A percentile compares a stretch with the other conserved stretches of the same genome.
phyloP scores from a whole-genome alignment of 2,113 vertebrate species.

The Spilogale gracilis region DNA sequence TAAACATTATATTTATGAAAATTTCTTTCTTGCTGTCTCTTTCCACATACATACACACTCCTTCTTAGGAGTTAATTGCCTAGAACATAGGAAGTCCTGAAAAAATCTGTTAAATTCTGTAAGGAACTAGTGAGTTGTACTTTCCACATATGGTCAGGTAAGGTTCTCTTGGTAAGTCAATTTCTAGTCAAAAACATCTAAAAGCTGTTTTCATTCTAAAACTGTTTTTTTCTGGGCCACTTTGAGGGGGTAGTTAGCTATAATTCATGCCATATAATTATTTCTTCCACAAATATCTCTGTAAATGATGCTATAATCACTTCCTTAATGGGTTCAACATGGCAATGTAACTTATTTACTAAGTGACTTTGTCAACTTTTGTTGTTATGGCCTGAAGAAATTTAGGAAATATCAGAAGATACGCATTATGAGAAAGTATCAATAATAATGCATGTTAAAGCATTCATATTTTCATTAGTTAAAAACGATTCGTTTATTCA shows the following conservation, averaged over 20 bases:
- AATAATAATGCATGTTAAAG: not conserved
- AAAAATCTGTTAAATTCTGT: not conserved
- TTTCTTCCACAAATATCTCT: not conserved
- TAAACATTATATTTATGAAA: constrained; percentile 20
- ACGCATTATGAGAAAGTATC: not conserved
- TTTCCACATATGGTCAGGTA: not conserved
- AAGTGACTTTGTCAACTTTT: not conserved
- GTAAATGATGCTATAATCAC: not conserved
- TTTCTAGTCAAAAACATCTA: not conserved
- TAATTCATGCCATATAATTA: not conserved
- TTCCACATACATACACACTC: not conserved
- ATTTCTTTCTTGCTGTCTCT: not conserved
- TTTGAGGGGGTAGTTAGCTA: not conserved
- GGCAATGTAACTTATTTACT: not conserved
- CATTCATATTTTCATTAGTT: not conserved
- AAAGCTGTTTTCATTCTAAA: not conserved
- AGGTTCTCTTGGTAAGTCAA: not conserved
- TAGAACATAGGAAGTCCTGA: not conserved
- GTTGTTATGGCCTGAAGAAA: not conserved
- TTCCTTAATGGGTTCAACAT: not conserved
- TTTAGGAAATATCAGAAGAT: not conserved
- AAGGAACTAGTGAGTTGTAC: not conserved
- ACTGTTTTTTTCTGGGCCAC: not conserved
- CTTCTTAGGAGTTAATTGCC: not conserved
- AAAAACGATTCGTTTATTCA: not conserved